phyloP scores from a whole-genome alignment of 2,888 invertebrate genomes.

The Sabellastarte sp. region DNA sequence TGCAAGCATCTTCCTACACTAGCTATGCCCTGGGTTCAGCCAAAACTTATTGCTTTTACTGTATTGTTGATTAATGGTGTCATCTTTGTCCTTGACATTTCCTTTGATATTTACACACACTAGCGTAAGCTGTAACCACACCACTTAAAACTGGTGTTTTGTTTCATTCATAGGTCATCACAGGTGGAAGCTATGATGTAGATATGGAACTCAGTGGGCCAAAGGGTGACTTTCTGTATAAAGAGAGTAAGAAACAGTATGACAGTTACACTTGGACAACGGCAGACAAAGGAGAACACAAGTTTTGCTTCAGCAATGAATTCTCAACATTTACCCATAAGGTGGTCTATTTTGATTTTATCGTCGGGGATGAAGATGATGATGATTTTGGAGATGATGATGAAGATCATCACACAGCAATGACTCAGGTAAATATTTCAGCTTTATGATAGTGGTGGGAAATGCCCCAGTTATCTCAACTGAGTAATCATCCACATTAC shows the following conservation, averaged over 20 bases:
- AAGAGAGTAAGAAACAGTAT: conserved; percentile 89
- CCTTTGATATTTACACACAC: too few species aligned
- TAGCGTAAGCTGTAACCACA: too few species aligned
- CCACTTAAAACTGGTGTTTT: too few species aligned
- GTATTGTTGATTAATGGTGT: too few species aligned
- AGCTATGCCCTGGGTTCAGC: too few species aligned
- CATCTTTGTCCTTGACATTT: too few species aligned
- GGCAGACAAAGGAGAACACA: conserved; percentile 46
- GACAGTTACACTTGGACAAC: conserved; percentile 75
- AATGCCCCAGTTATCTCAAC: too few species aligned
- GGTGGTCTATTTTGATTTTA: conserved; percentile 95
- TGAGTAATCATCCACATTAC: too few species aligned
- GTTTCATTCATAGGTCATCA: conserved; percentile 76
- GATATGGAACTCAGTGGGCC: conserved; percentile 89
- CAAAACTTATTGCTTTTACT: too few species aligned
- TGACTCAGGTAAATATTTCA: too few species aligned
- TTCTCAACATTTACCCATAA: conserved; percentile 99
- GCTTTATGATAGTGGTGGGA: too few species aligned
- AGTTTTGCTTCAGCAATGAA: conserved; percentile 89
- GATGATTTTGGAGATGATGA: conserved; percentile 52
- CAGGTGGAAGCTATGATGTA: conserved; percentile 98
- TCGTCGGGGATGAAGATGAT: conserved; percentile 81
- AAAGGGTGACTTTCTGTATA: conserved; percentile 82
- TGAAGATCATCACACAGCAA: conserved; percentile 67
- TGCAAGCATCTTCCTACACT: too few species aligned